Percentiles rank a stretch among this genome's conserved stretches.
Evolutionary conservation across 2,113 vertebrate genomes (phyloP).

Genomic region (Pollimyrus isidori): DNA sequence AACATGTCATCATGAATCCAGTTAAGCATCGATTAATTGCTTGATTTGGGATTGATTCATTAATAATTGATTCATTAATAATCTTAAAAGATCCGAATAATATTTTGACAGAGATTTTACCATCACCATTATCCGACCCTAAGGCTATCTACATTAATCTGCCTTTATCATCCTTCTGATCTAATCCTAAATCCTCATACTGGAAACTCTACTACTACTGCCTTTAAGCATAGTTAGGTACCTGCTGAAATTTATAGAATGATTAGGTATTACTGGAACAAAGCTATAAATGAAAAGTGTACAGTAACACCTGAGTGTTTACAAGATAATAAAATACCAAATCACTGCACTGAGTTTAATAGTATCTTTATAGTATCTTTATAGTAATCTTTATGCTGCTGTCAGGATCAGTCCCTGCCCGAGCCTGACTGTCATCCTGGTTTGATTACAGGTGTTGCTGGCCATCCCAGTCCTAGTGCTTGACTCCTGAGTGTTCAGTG

Average conservation of each 20-base stretch:
- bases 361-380: no score
- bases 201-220: neutral
- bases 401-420: neutral
- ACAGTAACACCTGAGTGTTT: neutral
- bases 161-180: neutral
- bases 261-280: neutral
- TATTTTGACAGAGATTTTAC: neutral
- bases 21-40: neutral
- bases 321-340: neutral
- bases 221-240: neutral
- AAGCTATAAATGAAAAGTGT: neutral
- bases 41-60: neutral
- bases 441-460: no score
- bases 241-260: neutral
- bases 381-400: no score
- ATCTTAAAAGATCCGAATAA: neutral
- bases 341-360: no score
- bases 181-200: neutral
- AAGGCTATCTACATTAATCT: neutral
- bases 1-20: neutral
- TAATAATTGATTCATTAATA: no score
- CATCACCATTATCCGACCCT: neutral
- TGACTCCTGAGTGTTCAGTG: no score
- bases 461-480: no score
- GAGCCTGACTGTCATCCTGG: neutral